Base-by-base conservation (phyloP, 2,113 vertebrate species). In the Pelvicachromis taeniatus region DNA sequence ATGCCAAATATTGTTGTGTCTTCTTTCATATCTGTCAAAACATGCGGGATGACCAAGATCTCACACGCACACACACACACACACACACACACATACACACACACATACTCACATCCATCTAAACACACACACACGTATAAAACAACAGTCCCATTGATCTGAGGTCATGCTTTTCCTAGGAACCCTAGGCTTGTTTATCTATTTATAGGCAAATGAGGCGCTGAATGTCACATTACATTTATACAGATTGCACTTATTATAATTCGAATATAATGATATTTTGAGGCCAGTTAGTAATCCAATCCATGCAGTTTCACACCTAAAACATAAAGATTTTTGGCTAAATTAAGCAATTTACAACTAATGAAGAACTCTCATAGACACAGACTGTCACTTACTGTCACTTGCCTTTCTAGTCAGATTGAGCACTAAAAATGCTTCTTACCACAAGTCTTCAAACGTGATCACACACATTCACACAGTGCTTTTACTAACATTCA, bases 1-100 rank as follows among this genome's bases (percentile, higher is more conserved):
- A 93, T 59, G 11, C 77, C 90, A 92, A 95, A 95, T 91, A 70
- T 70, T 65, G 91, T 88, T 86, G 88, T 84, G 78, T 87, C 73
- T 83, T 75, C 91, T 73, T 65, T 63, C 23, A 52, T 31, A 58
- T 81, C 61, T 85, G 29, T 77, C 4, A 81, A 85, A 92, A 85
- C 68, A 90, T 82, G 6, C 2, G 3, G 83, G 89, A 65, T 80
- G 29, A 70, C 48, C 77, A 78, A 61, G 75, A 68, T 83, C 73
- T 52, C 50, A 6, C 23, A 29, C 48, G 11, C 59, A 1, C 52
- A 19, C 50, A 17, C 48, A 58, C 14, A 40, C 16, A 70, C 48
- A 77, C 12, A 12, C 38, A 75, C 53, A 9, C 23, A 12, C 53
- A 5, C 17, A 40, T 13, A 26, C 38, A 3, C 12, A 6, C 9